phyloP scores from a whole-genome alignment of 2,888 invertebrate species.

The Eupithecia tripunctaria region DNA sequence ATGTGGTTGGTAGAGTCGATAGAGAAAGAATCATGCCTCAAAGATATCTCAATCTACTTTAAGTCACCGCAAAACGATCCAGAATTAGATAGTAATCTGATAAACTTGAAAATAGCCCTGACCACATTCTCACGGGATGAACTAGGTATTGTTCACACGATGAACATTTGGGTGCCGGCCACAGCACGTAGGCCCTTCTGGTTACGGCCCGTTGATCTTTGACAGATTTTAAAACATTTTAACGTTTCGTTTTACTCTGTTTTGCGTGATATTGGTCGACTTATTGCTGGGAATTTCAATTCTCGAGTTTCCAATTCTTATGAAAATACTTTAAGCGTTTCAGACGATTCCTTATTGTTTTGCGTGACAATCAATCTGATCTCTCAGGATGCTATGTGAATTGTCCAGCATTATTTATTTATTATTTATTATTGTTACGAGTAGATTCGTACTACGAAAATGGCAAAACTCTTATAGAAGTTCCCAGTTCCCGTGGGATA shows the following conservation, averaged over 20 bases:
- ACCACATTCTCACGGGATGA: conserved; percentile 75
- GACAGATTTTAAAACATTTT: conserved; percentile 52
- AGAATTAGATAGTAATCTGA: conserved; percentile 42
- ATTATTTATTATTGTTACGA: too few relatives aligned
- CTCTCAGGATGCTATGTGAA: too few relatives aligned
- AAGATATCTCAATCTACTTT: conserved; percentile 9
- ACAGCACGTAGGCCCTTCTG: conserved; percentile 69
- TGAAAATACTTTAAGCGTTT: too few relatives aligned
- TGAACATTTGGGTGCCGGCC: conserved; percentile 61
- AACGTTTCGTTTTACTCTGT: conserved; percentile 51
- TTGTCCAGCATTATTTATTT: too few relatives aligned
- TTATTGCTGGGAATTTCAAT: neutral
- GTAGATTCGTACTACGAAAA: too few relatives aligned
- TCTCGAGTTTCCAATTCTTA: neutral
- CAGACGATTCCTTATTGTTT: neutral
- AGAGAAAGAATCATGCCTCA: conserved; percentile 2
- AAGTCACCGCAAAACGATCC: conserved; percentile 37
- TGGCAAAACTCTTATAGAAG: too few relatives aligned
- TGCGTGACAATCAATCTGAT: neutral
- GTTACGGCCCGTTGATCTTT: conserved; percentile 75
- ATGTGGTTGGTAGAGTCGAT: neutral
- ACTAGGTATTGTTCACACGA: conserved; percentile 62
- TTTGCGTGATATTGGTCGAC: conserved; percentile 32
- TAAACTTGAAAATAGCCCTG: conserved; percentile 48
- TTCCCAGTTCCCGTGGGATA: too few relatives aligned